These are phyloP conservation scores for Drosophila carrolli DNA, from an alignment of 1,140 invertebrate species.

Conservation along the genomic window DNA sequence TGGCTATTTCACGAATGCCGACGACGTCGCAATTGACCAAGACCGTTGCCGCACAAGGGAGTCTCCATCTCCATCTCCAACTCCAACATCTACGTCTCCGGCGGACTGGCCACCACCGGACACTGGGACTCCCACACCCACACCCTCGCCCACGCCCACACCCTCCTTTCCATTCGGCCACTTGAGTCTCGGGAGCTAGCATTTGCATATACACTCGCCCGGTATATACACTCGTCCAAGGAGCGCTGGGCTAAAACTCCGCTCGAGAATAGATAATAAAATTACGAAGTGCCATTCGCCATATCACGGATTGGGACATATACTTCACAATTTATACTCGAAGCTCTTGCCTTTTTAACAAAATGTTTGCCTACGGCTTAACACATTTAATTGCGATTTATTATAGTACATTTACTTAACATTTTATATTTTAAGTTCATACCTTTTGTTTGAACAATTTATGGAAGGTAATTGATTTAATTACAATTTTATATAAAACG, in stretches of 20 bases:
- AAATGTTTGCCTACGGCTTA: background rate
- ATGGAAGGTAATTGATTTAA: no score
- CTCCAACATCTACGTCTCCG: background rate
- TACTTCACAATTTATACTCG: slow-evolving; percentile 2
- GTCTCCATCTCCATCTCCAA: slow-evolving; percentile 4
- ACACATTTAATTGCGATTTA: background rate
- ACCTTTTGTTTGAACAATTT: no score
- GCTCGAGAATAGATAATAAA: slow-evolving; percentile 53
- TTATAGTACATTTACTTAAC: background rate
- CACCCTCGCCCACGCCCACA: background rate
- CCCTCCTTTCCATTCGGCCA: slow-evolving; percentile 43
- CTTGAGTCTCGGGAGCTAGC: slow-evolving; percentile 56
- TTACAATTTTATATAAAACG: no score
- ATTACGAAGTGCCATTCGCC: slow-evolving; percentile 40
- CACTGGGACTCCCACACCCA: slow-evolving; percentile 1
- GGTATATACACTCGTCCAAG: slow-evolving; percentile 39
- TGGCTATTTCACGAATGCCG: slow-evolving; percentile 79
- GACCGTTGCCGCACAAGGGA: slow-evolving; percentile 48
- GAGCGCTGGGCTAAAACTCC: slow-evolving; percentile 23
- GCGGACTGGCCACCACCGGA: slow-evolving; percentile 9
- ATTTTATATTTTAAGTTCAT: no score
- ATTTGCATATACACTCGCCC: slow-evolving; percentile 70
- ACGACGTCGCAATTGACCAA: slow-evolving; percentile 73
- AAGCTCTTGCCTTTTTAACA: background rate
- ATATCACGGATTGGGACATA: slow-evolving; percentile 4